These are phyloP conservation scores for Leucoraja ocellata DNA, from an alignment of 2,797 vertebrate species.

Conservation along the genomic window DNA sequence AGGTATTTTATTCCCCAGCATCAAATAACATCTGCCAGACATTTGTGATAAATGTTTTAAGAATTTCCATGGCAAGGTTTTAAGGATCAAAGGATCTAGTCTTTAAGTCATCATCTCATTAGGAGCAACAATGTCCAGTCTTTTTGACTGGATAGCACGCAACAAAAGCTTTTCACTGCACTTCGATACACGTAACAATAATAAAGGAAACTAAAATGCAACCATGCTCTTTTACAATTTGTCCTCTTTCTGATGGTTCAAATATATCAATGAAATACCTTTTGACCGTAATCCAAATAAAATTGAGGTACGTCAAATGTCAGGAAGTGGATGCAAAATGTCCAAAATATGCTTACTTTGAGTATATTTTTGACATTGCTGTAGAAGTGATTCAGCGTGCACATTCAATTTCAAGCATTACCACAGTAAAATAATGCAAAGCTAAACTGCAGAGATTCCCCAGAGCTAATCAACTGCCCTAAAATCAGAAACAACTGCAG, in stretches of 20 bases:
- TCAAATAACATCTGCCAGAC: neutral
- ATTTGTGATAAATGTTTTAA: neutral
- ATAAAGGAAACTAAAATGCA: no score
- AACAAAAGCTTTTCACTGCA: no score
- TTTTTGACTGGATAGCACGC: no score
- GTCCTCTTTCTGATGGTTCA: neutral
- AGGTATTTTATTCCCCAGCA: no score
- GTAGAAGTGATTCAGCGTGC: neutral
- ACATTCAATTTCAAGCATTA: neutral
- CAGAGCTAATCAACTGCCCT: neutral
- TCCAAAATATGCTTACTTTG: neutral
- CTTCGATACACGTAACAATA: no score
- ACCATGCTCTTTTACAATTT: neutral
- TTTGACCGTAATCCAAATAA: no score
- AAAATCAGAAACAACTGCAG: neutral
- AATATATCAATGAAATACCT: neutral
- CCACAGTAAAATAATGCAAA: neutral
- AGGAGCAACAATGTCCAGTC: neutral
- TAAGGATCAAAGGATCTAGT: neutral
- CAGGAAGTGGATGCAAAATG: neutral
- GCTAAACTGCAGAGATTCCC: neutral
- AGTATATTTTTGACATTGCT: neutral
- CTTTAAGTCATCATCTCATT: neutral
- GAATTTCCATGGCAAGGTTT: neutral
- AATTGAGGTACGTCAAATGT: neutral